Evolutionary conservation across 1,140 invertebrate species (phyloP), one percentile per base, ranked within the genome.

Genomic region (Meloidogyne exigua): DNA sequence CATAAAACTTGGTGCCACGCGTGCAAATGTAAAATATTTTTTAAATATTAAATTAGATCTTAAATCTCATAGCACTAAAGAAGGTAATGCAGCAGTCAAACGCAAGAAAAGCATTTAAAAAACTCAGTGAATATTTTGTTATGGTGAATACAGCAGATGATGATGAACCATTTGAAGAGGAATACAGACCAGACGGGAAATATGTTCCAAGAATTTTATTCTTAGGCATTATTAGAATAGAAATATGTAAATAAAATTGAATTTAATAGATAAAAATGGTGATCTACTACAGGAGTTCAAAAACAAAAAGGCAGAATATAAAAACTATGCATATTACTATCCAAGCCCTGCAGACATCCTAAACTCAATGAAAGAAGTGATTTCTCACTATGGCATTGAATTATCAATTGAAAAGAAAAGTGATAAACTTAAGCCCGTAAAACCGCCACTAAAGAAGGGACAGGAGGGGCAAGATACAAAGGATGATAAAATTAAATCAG

Each of bases 111-210:
- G 85, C 85, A n/a, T 87, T 87, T 81, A 87, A 85, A 75, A 76
- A 75, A 28, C 81, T 87, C 25, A 79, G 76, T 36, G 81, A 86
- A 75, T 82, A 87, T 75, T 87, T 87, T 42, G 81, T 87, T 18
- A 87, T 87, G 86, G 85, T 86, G 36, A 86, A 86, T 78, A 87
- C 85, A 15, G 85, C 83, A 66, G 85, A 87, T 69, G 85, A 87
- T 44, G 85, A 87, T 10, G 85, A 87, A 68, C 85, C 85, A 28
- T 87, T 76, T 66, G 85, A 87, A 72, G 85, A 87, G 76, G 82
- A 85, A 44, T 83, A 84, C 68, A 44, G 81, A 32, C 82, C 82
- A 21, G 82, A 82, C 42, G 85, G 85, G 69, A 87, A 87, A 74
- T 87, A 87, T 71, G 87, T 87, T 75, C 85, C 85, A n/a, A 80